Percentiles rank a stretch among this genome's conserved stretches.
Conservation (phyloP, 2,113 vertebrate genomes). For the Menidia beryllina region DNA sequence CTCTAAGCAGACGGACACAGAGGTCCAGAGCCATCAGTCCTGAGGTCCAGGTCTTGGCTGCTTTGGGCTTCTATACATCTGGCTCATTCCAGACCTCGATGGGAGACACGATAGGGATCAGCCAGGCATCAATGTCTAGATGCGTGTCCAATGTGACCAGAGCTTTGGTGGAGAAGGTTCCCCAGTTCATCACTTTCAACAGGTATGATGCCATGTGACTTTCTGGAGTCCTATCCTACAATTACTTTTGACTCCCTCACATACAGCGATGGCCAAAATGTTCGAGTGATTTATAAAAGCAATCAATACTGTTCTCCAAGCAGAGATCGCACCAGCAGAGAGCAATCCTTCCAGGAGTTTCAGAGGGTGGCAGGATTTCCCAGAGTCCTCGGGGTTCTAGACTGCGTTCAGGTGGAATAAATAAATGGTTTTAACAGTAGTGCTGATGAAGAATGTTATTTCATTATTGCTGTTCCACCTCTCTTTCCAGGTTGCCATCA, state of each 20-base stretch:
- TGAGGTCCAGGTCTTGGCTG: slow-evolving; percentile 95
- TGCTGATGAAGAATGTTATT: accelerated
- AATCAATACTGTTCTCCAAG: slow-evolving; percentile 33
- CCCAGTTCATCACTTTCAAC: slow-evolving; percentile 86
- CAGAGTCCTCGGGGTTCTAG: slow-evolving; percentile 89
- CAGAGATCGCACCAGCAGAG: slow-evolving; percentile 82
- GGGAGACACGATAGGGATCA: slow-evolving; percentile 96
- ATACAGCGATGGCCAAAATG: background rate
- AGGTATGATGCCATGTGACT: slow-evolving; percentile 27
- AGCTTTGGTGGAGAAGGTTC: slow-evolving; percentile 91
- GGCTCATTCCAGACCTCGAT: slow-evolving; percentile 97
- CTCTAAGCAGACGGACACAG: slow-evolving; percentile 89
- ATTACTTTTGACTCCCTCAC: no score
- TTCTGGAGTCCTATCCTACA: background rate
- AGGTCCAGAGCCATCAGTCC: slow-evolving; percentile 95
- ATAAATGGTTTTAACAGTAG: background rate
- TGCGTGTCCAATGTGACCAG: slow-evolving; percentile 95
- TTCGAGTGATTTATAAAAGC: background rate
- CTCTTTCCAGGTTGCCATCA: slow-evolving; percentile 88
- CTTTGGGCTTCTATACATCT: slow-evolving; percentile 96
- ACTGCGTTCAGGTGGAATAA: slow-evolving; percentile 83
- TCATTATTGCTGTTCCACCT: background rate
- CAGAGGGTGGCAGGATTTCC: slow-evolving; percentile 91
- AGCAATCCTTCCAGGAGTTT: slow-evolving; percentile 90
- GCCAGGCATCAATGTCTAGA: slow-evolving; percentile 97